These are phyloP conservation scores for Tribolium freemani DNA, from an alignment of 2,888 invertebrate species.

Conservation along the genomic window DNA sequence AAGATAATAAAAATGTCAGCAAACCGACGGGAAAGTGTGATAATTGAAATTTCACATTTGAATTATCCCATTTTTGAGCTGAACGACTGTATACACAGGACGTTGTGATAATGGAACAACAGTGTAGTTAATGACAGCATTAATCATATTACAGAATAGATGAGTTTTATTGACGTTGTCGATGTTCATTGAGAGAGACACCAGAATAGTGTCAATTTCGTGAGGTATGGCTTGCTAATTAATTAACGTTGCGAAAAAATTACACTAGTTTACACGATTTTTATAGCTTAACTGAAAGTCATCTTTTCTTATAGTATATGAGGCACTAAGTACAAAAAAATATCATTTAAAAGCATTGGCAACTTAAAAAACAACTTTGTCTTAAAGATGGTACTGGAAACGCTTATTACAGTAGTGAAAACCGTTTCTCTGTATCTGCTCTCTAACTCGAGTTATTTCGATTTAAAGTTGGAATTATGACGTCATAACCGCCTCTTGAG, in stretches of 20 bases:
- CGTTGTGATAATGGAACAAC: background rate
- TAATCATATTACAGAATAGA: conserved; percentile 3
- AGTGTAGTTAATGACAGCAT: conserved; percentile 1
- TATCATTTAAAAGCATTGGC: too few species aligned
- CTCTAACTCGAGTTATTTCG: too few species aligned
- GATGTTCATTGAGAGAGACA: background rate
- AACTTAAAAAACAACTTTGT: too few species aligned
- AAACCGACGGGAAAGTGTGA: background rate
- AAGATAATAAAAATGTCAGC: background rate
- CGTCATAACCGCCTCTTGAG: too few species aligned
- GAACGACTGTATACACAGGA: background rate
- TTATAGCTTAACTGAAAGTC: too few species aligned
- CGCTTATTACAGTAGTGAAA: too few species aligned
- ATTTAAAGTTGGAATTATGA: too few species aligned
- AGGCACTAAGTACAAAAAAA: too few species aligned
- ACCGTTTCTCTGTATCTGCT: too few species aligned
- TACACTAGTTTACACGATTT: too few species aligned
- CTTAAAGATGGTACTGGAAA: too few species aligned
- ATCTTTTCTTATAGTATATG: too few species aligned
- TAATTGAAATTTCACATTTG: background rate
- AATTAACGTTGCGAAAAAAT: background rate
- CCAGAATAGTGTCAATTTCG: background rate
- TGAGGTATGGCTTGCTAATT: background rate
- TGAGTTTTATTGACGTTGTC: conserved; percentile 2
- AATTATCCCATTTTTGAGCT: background rate